These are phyloP conservation scores for Plagiodera versicolora DNA, from an alignment of 2,888 invertebrate species.

Conservation along the genomic window DNA sequence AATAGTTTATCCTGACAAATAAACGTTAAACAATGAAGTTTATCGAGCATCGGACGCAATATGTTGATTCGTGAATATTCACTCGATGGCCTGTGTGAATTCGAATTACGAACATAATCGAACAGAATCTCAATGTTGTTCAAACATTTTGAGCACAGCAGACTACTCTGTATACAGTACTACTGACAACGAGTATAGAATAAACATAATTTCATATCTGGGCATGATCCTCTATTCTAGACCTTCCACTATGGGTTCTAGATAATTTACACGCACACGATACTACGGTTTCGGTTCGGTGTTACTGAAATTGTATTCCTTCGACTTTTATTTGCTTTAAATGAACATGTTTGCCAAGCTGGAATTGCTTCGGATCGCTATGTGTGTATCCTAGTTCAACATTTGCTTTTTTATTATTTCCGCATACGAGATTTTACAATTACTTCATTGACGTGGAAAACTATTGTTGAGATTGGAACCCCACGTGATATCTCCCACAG, in stretches of 20 bases:
- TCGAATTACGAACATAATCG: neutral
- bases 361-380: neutral
- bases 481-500: no score
- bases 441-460: neutral
- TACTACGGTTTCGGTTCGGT: slow-evolving; percentile 1
- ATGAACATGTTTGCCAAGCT: slow-evolving; percentile 17
- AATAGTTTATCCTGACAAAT: no score
- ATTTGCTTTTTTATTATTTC: neutral
- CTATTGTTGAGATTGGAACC: no score
- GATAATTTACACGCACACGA: slow-evolving; percentile 19
- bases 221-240: slow-evolving; percentile 1
- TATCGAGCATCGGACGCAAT: neutral
- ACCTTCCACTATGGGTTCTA: neutral
- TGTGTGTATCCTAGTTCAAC: neutral
- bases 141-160: neutral
- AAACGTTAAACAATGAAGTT: no score
- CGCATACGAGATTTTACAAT: neutral
- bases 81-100: neutral
- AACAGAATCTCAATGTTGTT: neutral
- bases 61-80: neutral
- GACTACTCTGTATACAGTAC: no score
- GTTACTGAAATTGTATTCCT: slow-evolving; percentile 13
- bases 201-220: slow-evolving; percentile 15
- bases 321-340: slow-evolving; percentile 18
- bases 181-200: neutral